Evolutionary conservation across 1,140 invertebrate species (phyloP).

Genomic region (Uloborus diversus): DNA sequence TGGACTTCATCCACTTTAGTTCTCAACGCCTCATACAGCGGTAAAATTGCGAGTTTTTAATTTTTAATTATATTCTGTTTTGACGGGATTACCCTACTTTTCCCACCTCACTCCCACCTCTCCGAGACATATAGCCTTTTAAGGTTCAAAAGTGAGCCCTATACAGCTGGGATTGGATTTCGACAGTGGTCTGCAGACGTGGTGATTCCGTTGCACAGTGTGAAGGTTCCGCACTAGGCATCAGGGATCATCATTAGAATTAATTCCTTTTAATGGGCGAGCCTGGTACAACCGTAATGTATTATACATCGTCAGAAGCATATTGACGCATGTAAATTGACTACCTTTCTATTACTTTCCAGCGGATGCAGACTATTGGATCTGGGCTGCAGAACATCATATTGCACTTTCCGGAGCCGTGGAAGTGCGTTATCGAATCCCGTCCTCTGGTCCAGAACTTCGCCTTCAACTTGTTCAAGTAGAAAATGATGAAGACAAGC

Average conservation of each 20-base stretch:
- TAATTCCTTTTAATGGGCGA: not conserved
- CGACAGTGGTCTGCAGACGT: not conserved
- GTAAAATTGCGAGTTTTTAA: too few species aligned
- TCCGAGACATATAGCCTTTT: too few species aligned
- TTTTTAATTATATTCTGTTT: too few species aligned
- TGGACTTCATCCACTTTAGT: too few species aligned
- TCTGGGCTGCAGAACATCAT: conserved; percentile 4
- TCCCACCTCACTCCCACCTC: too few species aligned
- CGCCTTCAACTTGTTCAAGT: conserved; percentile 20
- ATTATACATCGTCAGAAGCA: not conserved
- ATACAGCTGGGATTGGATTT: not conserved
- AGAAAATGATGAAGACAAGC: not conserved
- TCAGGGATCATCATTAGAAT: not conserved
- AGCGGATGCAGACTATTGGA: conserved; percentile 37
- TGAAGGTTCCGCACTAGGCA: too few species aligned
- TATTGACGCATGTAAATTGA: not conserved
- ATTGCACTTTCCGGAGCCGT: conserved; percentile 9
- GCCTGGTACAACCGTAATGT: not conserved
- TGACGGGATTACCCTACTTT: too few species aligned
- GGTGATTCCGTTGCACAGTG: too few species aligned
- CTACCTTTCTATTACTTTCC: not conserved
- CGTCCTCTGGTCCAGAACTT: not conserved
- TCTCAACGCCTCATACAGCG: too few species aligned
- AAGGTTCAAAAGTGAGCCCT: not conserved
- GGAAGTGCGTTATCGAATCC: conserved; percentile 29